Evolutionary conservation across 2,888 invertebrate genomes (phyloP), one percentile per base, ranked within the genome.

Genomic region (Drosophila mimica): DNA sequence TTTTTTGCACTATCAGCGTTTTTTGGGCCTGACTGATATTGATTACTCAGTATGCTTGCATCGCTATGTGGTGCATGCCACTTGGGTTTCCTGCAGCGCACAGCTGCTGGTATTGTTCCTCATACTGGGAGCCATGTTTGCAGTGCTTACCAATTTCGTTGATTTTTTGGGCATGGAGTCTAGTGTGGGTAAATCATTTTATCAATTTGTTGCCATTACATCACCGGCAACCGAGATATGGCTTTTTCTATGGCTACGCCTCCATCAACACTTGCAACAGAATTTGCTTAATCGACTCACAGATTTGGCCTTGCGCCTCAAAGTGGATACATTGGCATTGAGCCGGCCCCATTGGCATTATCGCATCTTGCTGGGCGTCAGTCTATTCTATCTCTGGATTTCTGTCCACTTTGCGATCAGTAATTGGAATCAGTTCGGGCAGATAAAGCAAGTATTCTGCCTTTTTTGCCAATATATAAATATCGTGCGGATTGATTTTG

Each of bases 11-110:
- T 79, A 74, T n/a, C 79, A 77, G 13, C 64, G 79, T 0, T 60
- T 34, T 30, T 51, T 77, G 36, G 80, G 79, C 17, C 38, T 79
- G n/a, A 62, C 36, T 20, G 20, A 74, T 48, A 51, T 76, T 20
- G 36, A 52, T 4, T 79, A 59, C 34, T 75, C 65, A 4, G 52
- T 4, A 28, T 20, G 38, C 52, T 52, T 56, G 48, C 64, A 66
- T n/a, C 36, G 56, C 15, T 74, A 66, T 57, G 57, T 60, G 17
- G 2, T 74, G 25, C 43, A 62, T 38, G 31, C 59, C 38, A 79
- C 38, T 2, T 57, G 70, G 20, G 8, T 15, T 5, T 40, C 79
- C 4, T 30, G 46, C 9, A 9, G 13, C 11, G 11, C 25, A 2
- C 62, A 70, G 28, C n/a, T 70, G 5, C 6, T 53, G 6, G 13